A percentile compares a stretch with the other conserved stretches of the same genome.
These are phyloP conservation scores for Neria commutata DNA, from an alignment of 2,888 invertebrate genomes.

Conservation along the genomic window DNA sequence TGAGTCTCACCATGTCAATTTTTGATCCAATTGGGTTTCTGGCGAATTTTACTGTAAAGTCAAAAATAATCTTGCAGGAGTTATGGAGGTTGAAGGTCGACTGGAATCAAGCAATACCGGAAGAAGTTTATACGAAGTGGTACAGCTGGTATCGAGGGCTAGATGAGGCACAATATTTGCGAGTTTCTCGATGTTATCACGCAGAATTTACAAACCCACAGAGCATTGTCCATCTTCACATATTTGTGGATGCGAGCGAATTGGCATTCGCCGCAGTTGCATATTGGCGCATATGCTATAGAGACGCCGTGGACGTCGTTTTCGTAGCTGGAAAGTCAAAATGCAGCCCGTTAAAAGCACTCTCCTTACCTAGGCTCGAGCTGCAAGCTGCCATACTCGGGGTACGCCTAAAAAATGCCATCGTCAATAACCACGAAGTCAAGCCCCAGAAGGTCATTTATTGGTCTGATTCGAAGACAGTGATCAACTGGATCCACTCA, in stretches of 20 bases:
- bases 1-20: too few species aligned
- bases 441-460: background rate
- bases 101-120: background rate
- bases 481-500: background rate
- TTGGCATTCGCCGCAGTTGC: background rate
- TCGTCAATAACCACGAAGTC: background rate
- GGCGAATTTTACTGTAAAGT: background rate
- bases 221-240: background rate
- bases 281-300: background rate
- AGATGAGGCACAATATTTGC: background rate
- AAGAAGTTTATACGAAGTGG: background rate
- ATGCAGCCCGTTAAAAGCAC: background rate
- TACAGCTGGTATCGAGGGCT: background rate
- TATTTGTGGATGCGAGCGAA: background rate
- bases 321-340: background rate
- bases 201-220: background rate
- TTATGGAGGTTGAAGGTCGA: background rate
- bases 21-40: conserved; percentile 7
- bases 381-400: conserved; percentile 1
- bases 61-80: background rate
- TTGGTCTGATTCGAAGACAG: background rate
- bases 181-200: background rate
- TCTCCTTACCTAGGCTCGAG: background rate
- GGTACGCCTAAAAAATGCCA: background rate
- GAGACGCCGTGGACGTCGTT: background rate